Percentiles rank a stretch among this genome's conserved stretches.
phyloP scores from a whole-genome alignment of 2,888 invertebrate species.

The Drosophila pseudotakahashii region DNA sequence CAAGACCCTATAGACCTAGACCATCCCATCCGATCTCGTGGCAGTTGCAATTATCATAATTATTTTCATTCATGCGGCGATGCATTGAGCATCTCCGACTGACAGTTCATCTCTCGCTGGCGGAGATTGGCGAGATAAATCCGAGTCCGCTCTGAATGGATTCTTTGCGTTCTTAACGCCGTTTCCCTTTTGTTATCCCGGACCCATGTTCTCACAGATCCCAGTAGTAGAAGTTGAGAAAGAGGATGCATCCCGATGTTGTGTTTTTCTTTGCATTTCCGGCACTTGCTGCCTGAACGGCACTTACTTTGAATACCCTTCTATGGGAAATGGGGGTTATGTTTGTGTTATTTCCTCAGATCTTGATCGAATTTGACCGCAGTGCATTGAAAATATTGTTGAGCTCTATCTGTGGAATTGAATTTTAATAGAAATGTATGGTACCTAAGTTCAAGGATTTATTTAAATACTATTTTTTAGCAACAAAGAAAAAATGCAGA shows the following conservation, averaged over 20 bases:
- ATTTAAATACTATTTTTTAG: too few species aligned
- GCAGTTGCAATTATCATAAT: slow-evolving; percentile 74
- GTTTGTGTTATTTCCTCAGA: slow-evolving; percentile 10
- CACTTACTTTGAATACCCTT: slow-evolving; percentile 37
- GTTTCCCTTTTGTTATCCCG: slow-evolving; percentile 50
- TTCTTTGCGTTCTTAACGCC: slow-evolving; percentile 48
- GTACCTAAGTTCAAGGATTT: too few species aligned
- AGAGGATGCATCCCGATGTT: slow-evolving; percentile 54
- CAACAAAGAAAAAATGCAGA: too few species aligned
- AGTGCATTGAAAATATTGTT: neutral
- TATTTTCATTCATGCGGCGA: slow-evolving; percentile 75
- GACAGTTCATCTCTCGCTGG: slow-evolving; percentile 27
- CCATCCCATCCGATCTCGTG: slow-evolving; percentile 32
- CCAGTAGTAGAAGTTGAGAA: slow-evolving; percentile 22
- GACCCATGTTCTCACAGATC: slow-evolving; percentile 14
- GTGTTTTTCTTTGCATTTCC: slow-evolving; percentile 54
- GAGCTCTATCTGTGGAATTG: neutral
- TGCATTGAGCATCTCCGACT: slow-evolving; percentile 51
- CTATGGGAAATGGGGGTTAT: neutral
- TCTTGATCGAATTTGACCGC: neutral
- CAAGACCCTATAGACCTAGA: slow-evolving; percentile 10
- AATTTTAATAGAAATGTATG: too few species aligned
- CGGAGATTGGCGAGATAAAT: slow-evolving; percentile 63
- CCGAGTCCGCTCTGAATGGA: slow-evolving; percentile 50
- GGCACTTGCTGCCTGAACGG: slow-evolving; percentile 42